Base-by-base conservation (phyloP, 2,113 vertebrate genomes). In the Ariopsis seemanni region DNA sequence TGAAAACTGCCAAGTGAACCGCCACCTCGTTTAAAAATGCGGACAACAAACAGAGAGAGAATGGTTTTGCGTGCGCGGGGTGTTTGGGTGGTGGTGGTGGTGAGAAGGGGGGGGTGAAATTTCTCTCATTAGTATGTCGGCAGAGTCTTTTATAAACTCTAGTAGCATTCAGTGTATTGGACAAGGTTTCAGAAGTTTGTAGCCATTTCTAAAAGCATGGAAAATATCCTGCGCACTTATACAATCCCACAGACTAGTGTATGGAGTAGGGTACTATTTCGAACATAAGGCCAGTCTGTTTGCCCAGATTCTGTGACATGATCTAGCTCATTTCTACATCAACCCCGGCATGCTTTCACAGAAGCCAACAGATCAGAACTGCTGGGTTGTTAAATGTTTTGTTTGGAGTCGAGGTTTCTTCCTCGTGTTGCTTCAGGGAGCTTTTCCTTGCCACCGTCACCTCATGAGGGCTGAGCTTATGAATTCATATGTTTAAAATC, bases 11-110 rank as follows among this genome's bases (percentile, higher is more conserved):
- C 50, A 80, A 74, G 55, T 79, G 86, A 81, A 52, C 72, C 71
- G 77, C 74, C 86, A 85, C 52, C 82, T 86, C 65, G 30, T 87
- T 86, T 90, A 87, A 80, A 78, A 87, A 77, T 74, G 55, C 67
- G 27, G 55, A 81, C 62, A 78, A 84, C n/a, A 82, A 55, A 87
- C 71, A 83, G 42, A 90, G 30, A 90, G 30, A 83, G 52, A 87
- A 80, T 57, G 53, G 63, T 52, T 67, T 83, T 60, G 55, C 60
- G 18, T 42, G 22, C 10, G 52, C 20, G 53, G 53, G 34, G n/a
- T 82, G 57, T 83, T 22, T 81, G 55, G 22, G 53, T 20, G 27
- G 30, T 57, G 77, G 30, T 62, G 57, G 27, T 34, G 11, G 78
- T 0, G 55, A n/a, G 77, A 3, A 6, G 15, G 55, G 18, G 78